These are phyloP conservation scores for Sinosuthora webbiana DNA, from an alignment of 2,113 vertebrate species.

Conservation along the genomic window DNA sequence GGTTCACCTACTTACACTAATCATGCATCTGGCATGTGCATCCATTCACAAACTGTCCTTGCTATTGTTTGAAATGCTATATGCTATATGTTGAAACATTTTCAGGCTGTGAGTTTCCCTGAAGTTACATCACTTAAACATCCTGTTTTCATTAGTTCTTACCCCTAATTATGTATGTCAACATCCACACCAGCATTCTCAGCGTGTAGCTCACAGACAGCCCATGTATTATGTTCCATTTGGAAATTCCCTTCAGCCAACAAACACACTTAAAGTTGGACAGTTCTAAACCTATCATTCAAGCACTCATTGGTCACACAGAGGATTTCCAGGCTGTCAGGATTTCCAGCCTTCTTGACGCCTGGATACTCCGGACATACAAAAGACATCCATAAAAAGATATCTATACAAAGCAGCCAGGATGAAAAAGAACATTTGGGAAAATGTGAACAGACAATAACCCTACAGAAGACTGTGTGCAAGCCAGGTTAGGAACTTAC, in stretches of 20 bases:
- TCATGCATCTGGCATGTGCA: neutral
- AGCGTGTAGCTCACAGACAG: neutral
- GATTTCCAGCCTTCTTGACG: neutral
- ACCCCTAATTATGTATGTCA: slow-evolving; percentile 21
- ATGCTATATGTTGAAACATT: neutral
- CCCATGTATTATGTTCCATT: neutral
- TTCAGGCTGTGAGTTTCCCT: neutral
- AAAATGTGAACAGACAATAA: neutral
- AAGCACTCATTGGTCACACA: neutral
- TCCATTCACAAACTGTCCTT: neutral
- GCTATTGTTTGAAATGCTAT: neutral
- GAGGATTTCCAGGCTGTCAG: neutral
- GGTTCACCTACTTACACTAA: neutral
- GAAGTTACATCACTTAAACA: slow-evolving; percentile 10
- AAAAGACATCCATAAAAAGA: neutral
- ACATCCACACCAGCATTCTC: slow-evolving; percentile 11
- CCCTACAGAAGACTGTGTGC: neutral
- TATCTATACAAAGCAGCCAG: neutral
- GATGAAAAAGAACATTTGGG: neutral
- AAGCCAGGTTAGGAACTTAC: neutral
- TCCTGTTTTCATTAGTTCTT: slow-evolving; percentile 31
- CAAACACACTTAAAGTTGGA: neutral
- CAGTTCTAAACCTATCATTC: neutral
- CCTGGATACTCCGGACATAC: neutral
- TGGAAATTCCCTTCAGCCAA: neutral